Evolutionary conservation across 2,797 vertebrate genomes (phyloP).

Genomic region (Myotis findleyi): DNA sequence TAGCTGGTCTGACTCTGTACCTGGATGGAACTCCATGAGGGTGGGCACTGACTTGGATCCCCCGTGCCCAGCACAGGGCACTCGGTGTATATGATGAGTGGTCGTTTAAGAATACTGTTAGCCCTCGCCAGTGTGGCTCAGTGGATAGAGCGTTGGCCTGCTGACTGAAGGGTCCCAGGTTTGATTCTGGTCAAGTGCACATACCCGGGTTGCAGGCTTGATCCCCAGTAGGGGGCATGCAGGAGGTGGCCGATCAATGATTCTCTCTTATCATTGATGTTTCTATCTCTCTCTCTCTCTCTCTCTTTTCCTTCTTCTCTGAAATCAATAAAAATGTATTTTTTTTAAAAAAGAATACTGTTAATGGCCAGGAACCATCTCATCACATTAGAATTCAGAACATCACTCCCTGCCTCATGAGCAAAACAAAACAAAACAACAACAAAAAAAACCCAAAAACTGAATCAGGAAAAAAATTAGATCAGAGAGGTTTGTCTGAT

Average conservation of each 20-base stretch:
- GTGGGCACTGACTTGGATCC: background rate
- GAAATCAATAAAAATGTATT: too few relatives aligned
- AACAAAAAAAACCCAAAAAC: too few relatives aligned
- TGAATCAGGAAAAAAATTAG: background rate
- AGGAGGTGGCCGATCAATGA: too few relatives aligned
- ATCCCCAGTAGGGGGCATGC: too few relatives aligned
- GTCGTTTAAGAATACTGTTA: slow-evolving; percentile 44
- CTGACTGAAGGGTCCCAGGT: too few relatives aligned
- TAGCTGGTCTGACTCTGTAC: background rate
- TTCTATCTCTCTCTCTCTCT: too few relatives aligned
- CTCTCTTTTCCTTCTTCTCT: too few relatives aligned
- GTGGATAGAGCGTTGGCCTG: too few relatives aligned
- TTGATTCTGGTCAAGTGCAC: too few relatives aligned
- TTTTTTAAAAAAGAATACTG: slow-evolving; percentile 12
- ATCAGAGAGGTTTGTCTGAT: background rate
- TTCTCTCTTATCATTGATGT: too few relatives aligned
- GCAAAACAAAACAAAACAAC: background rate
- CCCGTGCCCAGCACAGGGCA: background rate
- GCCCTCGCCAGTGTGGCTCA: too few relatives aligned
- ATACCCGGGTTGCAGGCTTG: too few relatives aligned
- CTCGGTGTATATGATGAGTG: background rate
- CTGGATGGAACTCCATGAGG: background rate
- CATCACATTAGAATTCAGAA: background rate
- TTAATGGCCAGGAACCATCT: slow-evolving; percentile 35
- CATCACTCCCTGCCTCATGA: background rate